Evolutionary conservation across 2,888 invertebrate genomes (phyloP).

Genomic region (Tiphia femorata): DNA sequence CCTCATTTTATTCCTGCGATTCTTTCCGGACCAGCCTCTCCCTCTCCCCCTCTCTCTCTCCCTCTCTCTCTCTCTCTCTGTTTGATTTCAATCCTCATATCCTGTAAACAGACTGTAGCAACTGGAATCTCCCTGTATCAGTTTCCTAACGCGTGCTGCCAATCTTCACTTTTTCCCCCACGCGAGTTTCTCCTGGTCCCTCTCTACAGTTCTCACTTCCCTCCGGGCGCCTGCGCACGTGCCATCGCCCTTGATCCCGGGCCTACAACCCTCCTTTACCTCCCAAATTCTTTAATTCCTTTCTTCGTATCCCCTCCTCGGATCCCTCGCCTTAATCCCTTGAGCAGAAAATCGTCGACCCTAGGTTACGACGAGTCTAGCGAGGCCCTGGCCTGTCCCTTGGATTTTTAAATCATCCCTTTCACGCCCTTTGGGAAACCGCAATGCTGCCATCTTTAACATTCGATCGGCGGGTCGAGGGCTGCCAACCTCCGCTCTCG

Average conservation of each 20-base stretch:
- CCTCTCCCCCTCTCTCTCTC: constrained; percentile 8
- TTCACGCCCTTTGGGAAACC: no score
- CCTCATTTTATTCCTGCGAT: background rate
- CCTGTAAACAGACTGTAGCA: no score
- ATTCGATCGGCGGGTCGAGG: background rate
- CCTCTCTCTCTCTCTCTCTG: background rate
- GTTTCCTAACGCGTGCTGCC: no score
- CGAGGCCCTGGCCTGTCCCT: background rate
- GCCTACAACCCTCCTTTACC: constrained; percentile 12
- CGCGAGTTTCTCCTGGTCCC: constrained; percentile 4
- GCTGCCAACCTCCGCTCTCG: background rate
- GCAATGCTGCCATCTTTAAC: background rate
- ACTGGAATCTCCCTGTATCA: no score
- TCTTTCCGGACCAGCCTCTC: background rate
- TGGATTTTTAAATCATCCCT: no score
- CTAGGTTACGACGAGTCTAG: background rate
- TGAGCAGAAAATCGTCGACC: background rate
- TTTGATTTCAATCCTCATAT: no score
- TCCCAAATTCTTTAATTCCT: background rate
- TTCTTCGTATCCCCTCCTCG: constrained; percentile 8
- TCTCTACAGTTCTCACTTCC: constrained; percentile 6
- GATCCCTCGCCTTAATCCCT: background rate
- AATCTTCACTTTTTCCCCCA: no score
- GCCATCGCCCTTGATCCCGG: constrained; percentile 22
- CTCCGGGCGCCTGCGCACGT: constrained; percentile 17